Evolutionary conservation across 2,888 invertebrate species (phyloP).

Genomic region (Argyresthia goedartella): DNA sequence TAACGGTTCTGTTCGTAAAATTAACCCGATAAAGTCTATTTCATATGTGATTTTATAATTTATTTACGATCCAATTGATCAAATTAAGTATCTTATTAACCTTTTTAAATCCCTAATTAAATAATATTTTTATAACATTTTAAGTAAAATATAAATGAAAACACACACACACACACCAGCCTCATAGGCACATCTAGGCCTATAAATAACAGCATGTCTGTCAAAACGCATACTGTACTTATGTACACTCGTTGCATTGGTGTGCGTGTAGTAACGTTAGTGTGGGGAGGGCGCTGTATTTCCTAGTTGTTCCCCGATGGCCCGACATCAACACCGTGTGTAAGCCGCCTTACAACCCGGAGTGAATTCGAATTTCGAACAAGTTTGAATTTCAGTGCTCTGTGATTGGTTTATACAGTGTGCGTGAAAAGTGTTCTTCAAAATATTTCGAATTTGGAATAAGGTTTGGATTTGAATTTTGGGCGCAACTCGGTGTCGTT

Average conservation of each 20-base stretch:
- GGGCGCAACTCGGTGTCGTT: constrained; percentile 9
- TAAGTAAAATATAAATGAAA: background rate
- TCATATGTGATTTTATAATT: too few species aligned
- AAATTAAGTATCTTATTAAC: background rate
- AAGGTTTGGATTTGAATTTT: constrained; percentile 8
- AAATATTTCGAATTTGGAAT: constrained; percentile 8
- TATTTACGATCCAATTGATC: background rate
- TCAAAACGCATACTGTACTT: constrained; percentile 42
- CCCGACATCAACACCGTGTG: constrained; percentile 65
- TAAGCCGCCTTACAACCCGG: constrained; percentile 60
- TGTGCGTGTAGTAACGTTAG: constrained; percentile 27
- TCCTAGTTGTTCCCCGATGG: constrained; percentile 65
- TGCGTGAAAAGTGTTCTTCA: background rate
- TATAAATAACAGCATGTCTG: constrained; percentile 48
- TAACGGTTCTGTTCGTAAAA: background rate
- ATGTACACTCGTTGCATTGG: constrained; percentile 31
- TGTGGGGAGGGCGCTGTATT: constrained; percentile 48
- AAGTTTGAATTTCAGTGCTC: constrained; percentile 6
- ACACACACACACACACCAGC: constrained; percentile 15
- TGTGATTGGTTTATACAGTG: background rate
- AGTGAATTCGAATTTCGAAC: constrained; percentile 41
- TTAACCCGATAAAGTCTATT: too few species aligned
- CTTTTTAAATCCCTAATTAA: background rate
- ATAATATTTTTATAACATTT: background rate
- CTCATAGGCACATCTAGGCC: constrained; percentile 26